Evolutionary conservation across 37 sponge, comb jelly and placozoan genomes (phyloP).

Genomic region (Cladorhizidae sp.): DNA sequence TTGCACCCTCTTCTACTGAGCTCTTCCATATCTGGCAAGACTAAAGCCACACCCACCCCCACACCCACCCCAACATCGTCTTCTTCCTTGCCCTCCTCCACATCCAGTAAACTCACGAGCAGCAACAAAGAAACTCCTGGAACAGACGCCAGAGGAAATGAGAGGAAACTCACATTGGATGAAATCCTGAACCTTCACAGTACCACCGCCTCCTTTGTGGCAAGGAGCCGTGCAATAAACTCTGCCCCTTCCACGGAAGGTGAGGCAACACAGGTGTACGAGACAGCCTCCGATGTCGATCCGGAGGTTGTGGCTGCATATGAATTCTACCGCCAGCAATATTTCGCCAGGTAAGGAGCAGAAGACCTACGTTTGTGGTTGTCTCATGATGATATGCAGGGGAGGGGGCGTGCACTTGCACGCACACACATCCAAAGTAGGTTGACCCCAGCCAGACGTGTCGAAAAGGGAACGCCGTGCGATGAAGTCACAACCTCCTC

Average conservation of each 20-base stretch:
- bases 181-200: background rate
- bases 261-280: background rate
- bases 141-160: too few species aligned
- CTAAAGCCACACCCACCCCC: background rate
- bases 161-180: background rate
- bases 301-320: constrained; percentile 1
- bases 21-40: background rate
- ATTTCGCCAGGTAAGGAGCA: background rate
- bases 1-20: constrained; percentile 76
- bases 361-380: too few species aligned
- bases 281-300: background rate
- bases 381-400: too few species aligned
- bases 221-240: background rate
- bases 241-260: constrained; percentile 4
- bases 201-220: background rate
- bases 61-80: background rate
- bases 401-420: too few species aligned
- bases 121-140: too few species aligned
- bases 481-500: too few species aligned
- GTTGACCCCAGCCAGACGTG: too few species aligned
- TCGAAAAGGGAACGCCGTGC: too few species aligned
- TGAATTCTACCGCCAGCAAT: background rate
- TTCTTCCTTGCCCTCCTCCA: background rate
- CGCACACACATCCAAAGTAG: too few species aligned
- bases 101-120: too few species aligned